phyloP scores from a whole-genome alignment of 2,888 invertebrate genomes.

The Pachycephus smyrnensis region DNA sequence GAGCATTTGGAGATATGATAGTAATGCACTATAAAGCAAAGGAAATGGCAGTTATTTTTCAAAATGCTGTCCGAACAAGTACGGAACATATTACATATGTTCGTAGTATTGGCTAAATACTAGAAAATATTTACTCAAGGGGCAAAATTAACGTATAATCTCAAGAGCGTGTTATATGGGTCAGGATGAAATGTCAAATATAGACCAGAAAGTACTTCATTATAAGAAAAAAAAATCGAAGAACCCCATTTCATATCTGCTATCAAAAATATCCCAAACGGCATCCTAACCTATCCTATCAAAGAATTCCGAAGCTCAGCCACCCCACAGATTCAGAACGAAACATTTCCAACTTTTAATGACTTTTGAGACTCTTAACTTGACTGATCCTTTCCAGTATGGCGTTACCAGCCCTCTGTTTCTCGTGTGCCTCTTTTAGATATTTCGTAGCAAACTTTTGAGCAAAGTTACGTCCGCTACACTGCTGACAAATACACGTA shows the following conservation, averaged over 20 bases:
- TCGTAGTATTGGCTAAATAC: slow-evolving; percentile 31
- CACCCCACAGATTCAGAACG: slow-evolving; percentile 24
- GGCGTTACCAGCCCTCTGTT: not conserved
- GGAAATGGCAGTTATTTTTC: not conserved
- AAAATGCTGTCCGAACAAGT: too few species aligned
- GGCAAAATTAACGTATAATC: slow-evolving; percentile 53
- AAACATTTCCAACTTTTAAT: slow-evolving; percentile 45
- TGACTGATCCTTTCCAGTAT: not conserved
- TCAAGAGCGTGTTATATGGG: slow-evolving; percentile 47
- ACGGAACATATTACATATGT: too few species aligned
- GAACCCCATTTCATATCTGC: not conserved
- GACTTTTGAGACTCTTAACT: slow-evolving; percentile 28
- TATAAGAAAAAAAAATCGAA: not conserved
- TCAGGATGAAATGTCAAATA: slow-evolving; percentile 46
- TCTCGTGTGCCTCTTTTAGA: not conserved
- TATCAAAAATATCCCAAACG: not conserved
- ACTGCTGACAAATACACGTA: not conserved
- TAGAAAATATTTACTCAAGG: slow-evolving; percentile 58
- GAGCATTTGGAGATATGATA: not conserved
- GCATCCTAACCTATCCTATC: not conserved
- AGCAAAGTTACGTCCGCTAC: not conserved
- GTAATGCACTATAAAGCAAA: not conserved
- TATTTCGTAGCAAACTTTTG: not conserved
- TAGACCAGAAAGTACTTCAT: not conserved
- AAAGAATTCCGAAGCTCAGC: slow-evolving; percentile 27